Conservation (phyloP, 1,140 invertebrate genomes). For the Bombus pascuorum region DNA sequence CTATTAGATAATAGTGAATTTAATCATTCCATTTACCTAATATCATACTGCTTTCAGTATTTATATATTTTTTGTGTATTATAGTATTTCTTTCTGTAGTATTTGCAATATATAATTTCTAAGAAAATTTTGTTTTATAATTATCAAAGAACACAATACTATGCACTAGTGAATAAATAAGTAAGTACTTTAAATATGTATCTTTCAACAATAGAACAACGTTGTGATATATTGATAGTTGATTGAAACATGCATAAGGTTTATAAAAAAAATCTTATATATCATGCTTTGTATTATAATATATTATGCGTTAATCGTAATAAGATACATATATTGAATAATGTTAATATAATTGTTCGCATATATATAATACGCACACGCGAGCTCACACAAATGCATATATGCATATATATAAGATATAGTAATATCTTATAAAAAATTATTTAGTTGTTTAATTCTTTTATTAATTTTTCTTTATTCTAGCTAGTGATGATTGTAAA, state of each 20-base stretch:
- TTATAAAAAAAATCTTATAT: conserved; percentile 19
- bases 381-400: neutral
- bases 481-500: neutral
- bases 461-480: neutral
- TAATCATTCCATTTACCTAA: conserved; percentile 33
- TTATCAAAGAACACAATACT: neutral
- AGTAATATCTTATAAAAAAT: neutral
- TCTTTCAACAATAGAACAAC: neutral
- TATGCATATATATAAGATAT: neutral
- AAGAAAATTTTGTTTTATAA: conserved; percentile 10
- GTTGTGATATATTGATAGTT: conserved; percentile 27
- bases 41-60: conserved; percentile 28
- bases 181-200: neutral
- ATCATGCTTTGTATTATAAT: conserved; percentile 7
- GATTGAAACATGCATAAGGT: neutral
- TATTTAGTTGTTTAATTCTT: neutral
- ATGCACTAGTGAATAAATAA: neutral
- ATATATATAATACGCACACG: neutral
- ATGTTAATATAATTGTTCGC: neutral
- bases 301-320: neutral
- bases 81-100: conserved; percentile 4
- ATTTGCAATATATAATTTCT: conserved; percentile 11
- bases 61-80: conserved; percentile 30
- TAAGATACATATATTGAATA: neutral
- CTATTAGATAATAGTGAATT: conserved; percentile 1